Evolutionary conservation across 2,113 vertebrate species (phyloP).

Genomic region (Dendrocopos noguchii): DNA sequence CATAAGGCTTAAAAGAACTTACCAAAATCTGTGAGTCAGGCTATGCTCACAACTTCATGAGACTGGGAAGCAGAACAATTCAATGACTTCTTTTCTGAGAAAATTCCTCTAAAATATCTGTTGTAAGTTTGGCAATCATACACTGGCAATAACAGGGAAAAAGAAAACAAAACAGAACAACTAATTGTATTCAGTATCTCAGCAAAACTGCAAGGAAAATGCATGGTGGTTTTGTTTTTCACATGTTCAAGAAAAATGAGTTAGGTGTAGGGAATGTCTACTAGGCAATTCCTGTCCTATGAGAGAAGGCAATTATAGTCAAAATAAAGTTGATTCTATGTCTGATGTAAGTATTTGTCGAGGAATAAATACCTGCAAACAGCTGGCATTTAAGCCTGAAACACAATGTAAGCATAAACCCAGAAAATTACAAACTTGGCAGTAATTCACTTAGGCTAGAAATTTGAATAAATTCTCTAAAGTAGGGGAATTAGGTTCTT

Average conservation of each 20-base stretch:
- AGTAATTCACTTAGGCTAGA: background rate
- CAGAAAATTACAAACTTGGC: background rate
- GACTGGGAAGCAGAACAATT: background rate
- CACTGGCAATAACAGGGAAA: background rate
- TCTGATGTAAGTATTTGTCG: background rate
- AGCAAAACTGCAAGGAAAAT: background rate
- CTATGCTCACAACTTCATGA: background rate
- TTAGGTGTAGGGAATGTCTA: background rate
- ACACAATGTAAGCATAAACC: background rate
- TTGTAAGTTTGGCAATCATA: background rate
- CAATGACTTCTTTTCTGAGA: background rate
- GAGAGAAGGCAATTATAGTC: background rate
- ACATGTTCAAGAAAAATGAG: background rate
- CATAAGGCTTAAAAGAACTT: background rate
- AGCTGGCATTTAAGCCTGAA: background rate
- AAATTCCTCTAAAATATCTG: background rate
- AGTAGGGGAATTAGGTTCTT: background rate
- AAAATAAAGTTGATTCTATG: background rate
- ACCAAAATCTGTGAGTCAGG: background rate
- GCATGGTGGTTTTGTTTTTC: background rate
- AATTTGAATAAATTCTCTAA: background rate
- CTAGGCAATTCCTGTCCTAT: background rate
- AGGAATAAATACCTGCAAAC: background rate
- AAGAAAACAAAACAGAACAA: no score
- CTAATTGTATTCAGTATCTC: background rate